Conservation (phyloP, 2,888 invertebrate species). For the Dysmachus trigonus region DNA sequence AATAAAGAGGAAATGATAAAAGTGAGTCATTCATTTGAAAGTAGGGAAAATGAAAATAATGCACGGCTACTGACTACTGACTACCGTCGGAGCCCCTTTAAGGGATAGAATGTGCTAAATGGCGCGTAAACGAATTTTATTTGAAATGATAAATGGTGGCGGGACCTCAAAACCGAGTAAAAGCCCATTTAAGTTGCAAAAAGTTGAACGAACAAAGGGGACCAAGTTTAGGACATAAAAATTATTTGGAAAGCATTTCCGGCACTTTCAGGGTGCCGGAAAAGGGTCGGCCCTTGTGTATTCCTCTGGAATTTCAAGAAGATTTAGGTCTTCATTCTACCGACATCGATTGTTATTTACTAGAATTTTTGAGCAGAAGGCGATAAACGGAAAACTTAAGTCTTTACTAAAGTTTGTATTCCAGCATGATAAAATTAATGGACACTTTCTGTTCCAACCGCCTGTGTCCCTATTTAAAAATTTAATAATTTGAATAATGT, state of each 20-base stretch:
- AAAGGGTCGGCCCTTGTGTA: neutral
- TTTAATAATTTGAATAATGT: neutral
- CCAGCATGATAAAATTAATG: neutral
- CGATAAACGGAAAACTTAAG: neutral
- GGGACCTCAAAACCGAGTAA: slow-evolving; percentile 6
- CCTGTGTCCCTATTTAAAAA: neutral
- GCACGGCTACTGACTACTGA: no score
- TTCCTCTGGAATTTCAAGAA: neutral
- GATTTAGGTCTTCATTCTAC: neutral
- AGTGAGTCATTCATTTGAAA: neutral
- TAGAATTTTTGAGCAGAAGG: neutral
- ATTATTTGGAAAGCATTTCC: neutral
- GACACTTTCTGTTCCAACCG: neutral
- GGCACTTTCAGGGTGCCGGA: neutral
- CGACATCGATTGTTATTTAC: neutral
- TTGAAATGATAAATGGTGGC: slow-evolving; percentile 43
- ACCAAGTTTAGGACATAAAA: slow-evolving; percentile 13
- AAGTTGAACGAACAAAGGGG: slow-evolving; percentile 10
- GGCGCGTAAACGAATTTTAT: slow-evolving; percentile 45
- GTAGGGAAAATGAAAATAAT: neutral
- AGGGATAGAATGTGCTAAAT: slow-evolving; percentile 44
- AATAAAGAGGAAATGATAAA: neutral
- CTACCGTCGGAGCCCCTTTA: neutral
- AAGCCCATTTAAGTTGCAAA: neutral
- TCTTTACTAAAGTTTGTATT: neutral